Evolutionary conservation across 1,140 invertebrate genomes (phyloP), one percentile per base, ranked within the genome.

Genomic region (Paraescarpia echinospica): DNA sequence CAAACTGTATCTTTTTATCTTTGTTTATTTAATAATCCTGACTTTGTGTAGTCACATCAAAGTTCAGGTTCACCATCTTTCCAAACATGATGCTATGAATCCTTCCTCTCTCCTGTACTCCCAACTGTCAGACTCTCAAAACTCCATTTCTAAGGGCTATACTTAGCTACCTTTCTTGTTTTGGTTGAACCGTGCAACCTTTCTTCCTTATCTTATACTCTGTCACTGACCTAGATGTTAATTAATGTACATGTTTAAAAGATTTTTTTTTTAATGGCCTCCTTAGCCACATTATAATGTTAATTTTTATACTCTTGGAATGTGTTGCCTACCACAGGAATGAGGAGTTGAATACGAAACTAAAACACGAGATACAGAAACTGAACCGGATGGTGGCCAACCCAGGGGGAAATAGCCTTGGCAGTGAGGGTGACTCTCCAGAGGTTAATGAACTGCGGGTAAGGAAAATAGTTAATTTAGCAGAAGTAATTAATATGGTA

Each of bases 301-400:
- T 6, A 41, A 41, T 41, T 12, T 41, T 6, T 4, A 6, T 12
- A 14, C 8, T 14, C 59, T 77, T 77, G 8, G 27, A 18, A 77
- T 31, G 27, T 77, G 59, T 77, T 77, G 22, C 59, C 27, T 93
- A 6, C 48, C 35, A 9, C 90, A 93, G 93, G 51, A 92, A 92
- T 59, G 93, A 93, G 35, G 93, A 93, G 51, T 90, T 93, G 34
- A 91, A 35, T 33, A 89, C 92, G 33, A 92, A 90, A 89, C 33
- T 92, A 77, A 93, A 93, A 88, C 77, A 92, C 35, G 92, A 93
- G 91, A 88, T 93, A 33, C 91, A 93, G 89, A 90, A 91, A 59
- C 27, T 93, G 8, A 91, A 92, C 34, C 35, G 92, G n/a, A 33
- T 34, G 12, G 90, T 93, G 22, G 59, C 34, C 18, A 92, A 92